Evolutionary conservation across 1,140 invertebrate genomes (phyloP).

Genomic region (Andrena cerasifolii): DNA sequence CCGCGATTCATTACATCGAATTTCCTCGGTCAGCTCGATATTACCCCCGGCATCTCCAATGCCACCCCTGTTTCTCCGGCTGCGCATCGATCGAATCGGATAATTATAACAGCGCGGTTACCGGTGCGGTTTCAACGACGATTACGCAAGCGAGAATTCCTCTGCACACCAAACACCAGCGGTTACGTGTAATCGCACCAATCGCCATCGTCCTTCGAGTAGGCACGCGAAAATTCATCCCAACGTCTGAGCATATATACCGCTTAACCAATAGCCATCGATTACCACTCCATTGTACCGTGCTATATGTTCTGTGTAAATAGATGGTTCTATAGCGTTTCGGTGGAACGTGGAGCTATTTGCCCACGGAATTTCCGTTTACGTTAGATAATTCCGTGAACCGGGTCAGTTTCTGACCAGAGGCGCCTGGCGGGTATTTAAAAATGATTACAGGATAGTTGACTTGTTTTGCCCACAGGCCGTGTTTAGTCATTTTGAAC

Average conservation of each 20-base stretch:
- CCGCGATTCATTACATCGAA: conserved; percentile 62
- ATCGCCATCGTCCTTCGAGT: background rate
- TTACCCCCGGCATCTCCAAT: conserved; percentile 42
- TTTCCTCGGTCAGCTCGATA: conserved; percentile 59
- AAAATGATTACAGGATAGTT: no score
- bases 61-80: conserved; percentile 41
- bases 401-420: no score
- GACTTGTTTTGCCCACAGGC: no score
- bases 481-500: no score
- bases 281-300: no score
- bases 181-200: background rate
- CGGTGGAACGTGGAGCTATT: no score
- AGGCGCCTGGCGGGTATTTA: no score
- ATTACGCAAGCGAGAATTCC: conserved; percentile 51
- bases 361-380: no score
- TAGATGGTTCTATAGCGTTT: no score
- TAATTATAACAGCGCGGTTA: conserved; percentile 66
- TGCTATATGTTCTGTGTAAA: no score
- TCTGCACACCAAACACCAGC: background rate
- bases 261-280: background rate
- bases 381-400: no score
- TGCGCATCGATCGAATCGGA: conserved; percentile 64
- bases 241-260: background rate
- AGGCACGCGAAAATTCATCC: background rate
- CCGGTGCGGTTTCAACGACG: conserved; percentile 56